Evolutionary conservation across 1,140 invertebrate genomes (phyloP), one percentile per base, ranked within the genome.

Genomic region (Mamestra configurata): DNA sequence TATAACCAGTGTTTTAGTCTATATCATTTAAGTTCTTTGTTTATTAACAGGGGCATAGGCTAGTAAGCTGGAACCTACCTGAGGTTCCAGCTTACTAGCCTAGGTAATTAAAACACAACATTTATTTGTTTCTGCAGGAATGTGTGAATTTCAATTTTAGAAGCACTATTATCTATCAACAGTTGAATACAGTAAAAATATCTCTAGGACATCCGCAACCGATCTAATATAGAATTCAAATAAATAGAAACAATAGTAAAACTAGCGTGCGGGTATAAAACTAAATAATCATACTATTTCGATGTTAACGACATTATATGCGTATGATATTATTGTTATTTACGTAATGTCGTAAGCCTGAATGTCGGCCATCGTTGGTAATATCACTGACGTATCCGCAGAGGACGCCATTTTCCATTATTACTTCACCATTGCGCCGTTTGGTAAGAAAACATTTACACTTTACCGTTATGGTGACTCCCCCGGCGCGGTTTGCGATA

Each of bases 301-400:
- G 57, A 71, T 73, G 51, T 40, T 73, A 40, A 73, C 51, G 51
- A 57, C 71, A 10, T 53, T 61, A 37, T 40, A 53, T 18, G 51
- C 51, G 43, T 72, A 72, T 53, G 46, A 73, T 57, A 57, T 73
- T 73, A 73, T 73, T 73, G 35, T 43, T 66, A 57, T 73, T 53
- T 40, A 55, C 53, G 71, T 73, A 31, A 22, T 51, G 20, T 27
- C 53, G 51, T 73, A 31, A 73, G 27, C 15, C 20, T 68, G 40
- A 37, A 51, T 73, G 71, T 40, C 35, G 59, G 59, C n/a, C 18
- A 57, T 55, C 49, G 24, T 31, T 3, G 27, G 27, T 55, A 55
- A 55, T 72, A 73, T 37, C 22, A 10, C 31, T 73, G 53, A 57
- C 49, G 35, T 73, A 40, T 40, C 71, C 31, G 15, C 20, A 40